phyloP scores from a whole-genome alignment of 2,888 invertebrate species.

The Dascillus cervinus region DNA sequence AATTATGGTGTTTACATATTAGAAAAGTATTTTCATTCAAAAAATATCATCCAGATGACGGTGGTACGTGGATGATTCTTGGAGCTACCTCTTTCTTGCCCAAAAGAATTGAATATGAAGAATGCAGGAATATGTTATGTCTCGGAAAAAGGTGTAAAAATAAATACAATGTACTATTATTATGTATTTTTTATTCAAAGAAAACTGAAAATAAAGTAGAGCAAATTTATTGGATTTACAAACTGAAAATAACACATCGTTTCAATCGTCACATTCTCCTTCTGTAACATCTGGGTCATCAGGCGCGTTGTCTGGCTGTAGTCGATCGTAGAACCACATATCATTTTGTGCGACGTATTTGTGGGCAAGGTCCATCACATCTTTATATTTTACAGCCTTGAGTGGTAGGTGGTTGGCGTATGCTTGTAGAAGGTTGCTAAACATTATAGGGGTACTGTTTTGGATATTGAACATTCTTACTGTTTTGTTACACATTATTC shows the following conservation, averaged over 20 bases:
- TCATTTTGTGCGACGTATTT: background rate
- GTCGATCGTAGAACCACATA: background rate
- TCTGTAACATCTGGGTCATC: constrained; percentile 1
- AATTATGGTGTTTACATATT: background rate
- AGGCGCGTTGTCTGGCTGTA: background rate
- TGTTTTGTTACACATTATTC: background rate
- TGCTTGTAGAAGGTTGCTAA: background rate
- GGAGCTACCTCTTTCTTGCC: constrained; percentile 1
- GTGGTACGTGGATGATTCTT: background rate
- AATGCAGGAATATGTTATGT: background rate
- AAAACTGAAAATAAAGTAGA: background rate
- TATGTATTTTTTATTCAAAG: background rate
- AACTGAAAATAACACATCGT: background rate
- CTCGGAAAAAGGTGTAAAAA: too few relatives aligned
- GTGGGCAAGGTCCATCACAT: background rate
- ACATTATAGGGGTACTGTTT: background rate
- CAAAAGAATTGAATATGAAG: background rate
- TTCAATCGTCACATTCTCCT: background rate
- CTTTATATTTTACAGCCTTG: background rate
- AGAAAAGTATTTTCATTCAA: background rate
- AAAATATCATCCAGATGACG: background rate
- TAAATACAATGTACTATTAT: background rate
- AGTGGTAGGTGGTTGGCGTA: background rate
- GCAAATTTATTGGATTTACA: background rate
- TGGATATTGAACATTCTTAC: background rate